Evolutionary conservation across 2,797 vertebrate genomes (phyloP), one percentile per base, ranked within the genome.

Genomic region (Ctenopoma multispine): DNA sequence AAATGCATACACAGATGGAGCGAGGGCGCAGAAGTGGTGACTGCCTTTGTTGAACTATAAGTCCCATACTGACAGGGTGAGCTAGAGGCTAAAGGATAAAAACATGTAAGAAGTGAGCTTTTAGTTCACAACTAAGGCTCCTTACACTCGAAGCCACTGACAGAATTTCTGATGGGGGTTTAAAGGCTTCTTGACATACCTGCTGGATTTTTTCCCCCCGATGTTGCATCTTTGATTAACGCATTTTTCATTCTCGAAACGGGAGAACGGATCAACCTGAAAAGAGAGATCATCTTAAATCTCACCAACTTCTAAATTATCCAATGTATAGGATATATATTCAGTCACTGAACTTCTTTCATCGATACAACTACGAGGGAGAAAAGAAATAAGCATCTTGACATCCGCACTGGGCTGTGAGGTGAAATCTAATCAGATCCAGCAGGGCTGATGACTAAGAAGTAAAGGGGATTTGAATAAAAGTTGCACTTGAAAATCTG

Each of bases 381-480:
- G 80, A 64, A 80, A 17, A 75, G 64, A 83, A 83, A 88, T 80
- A 84, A 81, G 91, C 90, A 89, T 91, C 92, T 91, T 91, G 94
- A 87, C 88, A 95, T 95, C 95, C 96, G 96, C 96, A 97, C 96
- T 95, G 96, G 94, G 92, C 93, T 97, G 96, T 97, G 97, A 96
- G 94, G 94, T 95, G 96, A 96, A 97, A 97, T 94, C 93, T 95
- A 97, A 97, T 97, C 95, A 95, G 95, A 94, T 94, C 82, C 80
- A 89, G 89, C 88, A 70, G 92, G 88, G 60, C 90, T 76, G 81
- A 77, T 81, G 70, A 87, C 83, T 85, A 62, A 80, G 53, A 84
- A 83, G 78, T 74, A 72, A 70, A 1, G 47, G 58, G 63, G 77
- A 84, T 80, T 83, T 70, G 69, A 79, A 79, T 75, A 91, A 92